Conservation (phyloP, 2,113 vertebrate genomes). For the Melanerpes aurifrons region DNA sequence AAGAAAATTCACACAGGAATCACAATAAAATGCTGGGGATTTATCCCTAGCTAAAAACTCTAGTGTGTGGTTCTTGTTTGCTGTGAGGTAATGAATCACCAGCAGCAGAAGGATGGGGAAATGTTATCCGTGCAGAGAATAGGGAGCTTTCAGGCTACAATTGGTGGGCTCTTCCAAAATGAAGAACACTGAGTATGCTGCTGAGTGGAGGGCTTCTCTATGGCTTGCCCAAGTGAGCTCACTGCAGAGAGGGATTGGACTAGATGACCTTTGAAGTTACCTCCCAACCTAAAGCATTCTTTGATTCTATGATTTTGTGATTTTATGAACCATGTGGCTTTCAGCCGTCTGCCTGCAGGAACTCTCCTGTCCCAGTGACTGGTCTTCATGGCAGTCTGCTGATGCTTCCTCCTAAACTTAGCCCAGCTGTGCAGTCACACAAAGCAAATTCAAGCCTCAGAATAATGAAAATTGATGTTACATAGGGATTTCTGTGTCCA, state of each 20-base stretch:
- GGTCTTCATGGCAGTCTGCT: not conserved
- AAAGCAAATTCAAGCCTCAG: not conserved
- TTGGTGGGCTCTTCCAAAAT: not conserved
- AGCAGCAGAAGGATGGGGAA: not conserved
- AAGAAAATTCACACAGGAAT: not conserved
- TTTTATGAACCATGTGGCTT: not conserved
- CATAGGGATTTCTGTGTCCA: not conserved
- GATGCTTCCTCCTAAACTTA: not conserved
- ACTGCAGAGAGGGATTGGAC: too few relatives aligned
- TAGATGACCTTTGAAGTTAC: too few relatives aligned
- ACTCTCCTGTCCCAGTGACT: not conserved
- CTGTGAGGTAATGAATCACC: not conserved
- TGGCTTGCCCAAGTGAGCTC: not conserved
- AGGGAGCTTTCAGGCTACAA: not conserved
- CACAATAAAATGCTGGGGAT: not conserved
- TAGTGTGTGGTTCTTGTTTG: not conserved
- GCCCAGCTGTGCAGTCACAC: not conserved
- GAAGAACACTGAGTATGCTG: rapidly evolving
- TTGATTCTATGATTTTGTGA: too few relatives aligned
- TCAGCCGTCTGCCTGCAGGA: not conserved
- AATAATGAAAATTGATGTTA: not conserved
- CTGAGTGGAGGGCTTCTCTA: not conserved
- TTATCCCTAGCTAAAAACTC: not conserved
- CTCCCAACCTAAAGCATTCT: too few relatives aligned
- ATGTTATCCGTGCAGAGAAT: not conserved